These are phyloP conservation scores for Crotalus helleri DNA, from an alignment of 2,113 vertebrate genomes.

Conservation along the genomic window DNA sequence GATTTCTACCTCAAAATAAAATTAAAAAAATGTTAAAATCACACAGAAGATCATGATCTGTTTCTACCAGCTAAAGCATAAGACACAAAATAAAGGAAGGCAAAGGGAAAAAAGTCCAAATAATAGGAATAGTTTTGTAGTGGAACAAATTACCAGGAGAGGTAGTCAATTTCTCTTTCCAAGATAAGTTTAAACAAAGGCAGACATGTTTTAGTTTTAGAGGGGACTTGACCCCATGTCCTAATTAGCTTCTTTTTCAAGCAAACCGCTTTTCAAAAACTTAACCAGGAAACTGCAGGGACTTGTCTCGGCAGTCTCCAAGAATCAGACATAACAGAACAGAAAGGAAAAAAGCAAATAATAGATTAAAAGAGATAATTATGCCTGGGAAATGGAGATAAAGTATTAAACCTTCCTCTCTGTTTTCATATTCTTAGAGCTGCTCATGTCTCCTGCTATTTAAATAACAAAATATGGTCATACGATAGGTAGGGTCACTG, in stretches of 20 bases:
- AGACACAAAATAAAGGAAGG: neutral
- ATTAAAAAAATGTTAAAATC: neutral
- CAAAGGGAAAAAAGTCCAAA: neutral
- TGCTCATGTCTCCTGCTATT: neutral
- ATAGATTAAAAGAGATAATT: neutral
- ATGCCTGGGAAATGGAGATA: neutral
- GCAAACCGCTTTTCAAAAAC: neutral
- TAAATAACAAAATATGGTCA: neutral
- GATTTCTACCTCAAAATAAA: neutral
- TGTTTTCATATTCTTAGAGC: neutral
- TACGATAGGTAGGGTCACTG: neutral
- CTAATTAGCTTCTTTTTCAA: neutral
- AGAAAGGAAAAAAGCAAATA: neutral
- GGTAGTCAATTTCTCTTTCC: neutral
- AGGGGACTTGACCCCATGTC: neutral
- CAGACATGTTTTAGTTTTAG: neutral
- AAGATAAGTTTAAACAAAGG: neutral
- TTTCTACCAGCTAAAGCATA: neutral
- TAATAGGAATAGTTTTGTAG: neutral
- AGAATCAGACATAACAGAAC: too few relatives aligned
- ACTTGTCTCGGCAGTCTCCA: too few relatives aligned
- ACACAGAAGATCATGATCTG: neutral
- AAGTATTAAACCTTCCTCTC: neutral
- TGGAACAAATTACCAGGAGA: neutral
- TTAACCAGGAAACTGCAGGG: too few relatives aligned